Evolutionary conservation across 2,797 vertebrate genomes (phyloP), one percentile per base, ranked within the genome.

Genomic region (Ataeniobius toweri): DNA sequence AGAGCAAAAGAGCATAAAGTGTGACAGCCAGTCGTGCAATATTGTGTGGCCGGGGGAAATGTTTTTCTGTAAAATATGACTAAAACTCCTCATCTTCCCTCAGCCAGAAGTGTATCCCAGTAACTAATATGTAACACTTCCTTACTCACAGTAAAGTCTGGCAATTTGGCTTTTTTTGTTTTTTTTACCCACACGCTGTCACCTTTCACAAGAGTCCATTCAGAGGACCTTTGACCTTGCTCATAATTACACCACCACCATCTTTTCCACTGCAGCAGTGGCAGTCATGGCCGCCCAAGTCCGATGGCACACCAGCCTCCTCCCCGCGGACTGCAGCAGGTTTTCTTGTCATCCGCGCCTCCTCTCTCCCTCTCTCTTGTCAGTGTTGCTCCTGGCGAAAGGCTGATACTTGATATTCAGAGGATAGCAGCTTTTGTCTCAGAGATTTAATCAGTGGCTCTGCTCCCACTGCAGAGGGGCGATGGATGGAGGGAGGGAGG

Each of bases 321-420:
- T 94, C 94, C 94, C 93, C 83, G 84, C 79, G 94, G 93, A 94
- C 93, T 94, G 94, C 94, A 94, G 94, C 93, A 94, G 94, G 93
- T 95, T 94, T 94, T 92, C 89, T 93, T 95, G 93, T 94, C 94
- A 94, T 94, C 92, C 86, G 80, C 72, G 89, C 89, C 91, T 93
- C 67, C 41, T 69, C 67, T 39, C 87, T 83, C 91, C 83, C 91
- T 89, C 91, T 93, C 93, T 93, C 94, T 94, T 93, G 93, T 95
- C 94, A 93, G 92, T 92, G 92, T 94, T 94, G 93, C 93, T 95
- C 93, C 91, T 94, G 92, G 93, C 93, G 88, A 91, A 95, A 94
- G 91, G 93, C 93, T 94, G 95, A 95, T 95, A 95, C 94, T 96
- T 95, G 95, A 96, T 95, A 96, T 95, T 96, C 95, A 93, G 93